phyloP scores from a whole-genome alignment of 2,113 vertebrate genomes.

The Mohoua ochrocephala region DNA sequence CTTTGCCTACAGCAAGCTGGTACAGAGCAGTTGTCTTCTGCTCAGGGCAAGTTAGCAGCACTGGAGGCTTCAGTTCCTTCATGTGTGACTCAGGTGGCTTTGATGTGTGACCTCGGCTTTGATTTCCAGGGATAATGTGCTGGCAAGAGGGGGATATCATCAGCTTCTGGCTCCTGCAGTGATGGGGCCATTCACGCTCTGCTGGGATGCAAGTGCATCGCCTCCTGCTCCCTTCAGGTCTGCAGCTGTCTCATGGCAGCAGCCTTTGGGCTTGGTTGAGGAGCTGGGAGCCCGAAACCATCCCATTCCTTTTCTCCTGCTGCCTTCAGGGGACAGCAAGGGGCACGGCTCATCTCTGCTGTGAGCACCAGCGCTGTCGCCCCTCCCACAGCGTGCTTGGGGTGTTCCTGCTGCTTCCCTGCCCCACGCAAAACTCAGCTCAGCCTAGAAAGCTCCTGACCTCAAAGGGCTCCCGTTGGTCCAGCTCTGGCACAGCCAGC shows the following conservation, averaged over 20 bases:
- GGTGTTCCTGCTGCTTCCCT: not conserved
- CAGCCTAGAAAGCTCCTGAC: not conserved
- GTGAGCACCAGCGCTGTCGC: not conserved
- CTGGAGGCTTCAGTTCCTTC: not conserved
- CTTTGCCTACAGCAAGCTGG: not conserved
- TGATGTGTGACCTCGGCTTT: not conserved
- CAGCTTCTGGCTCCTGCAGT: not conserved
- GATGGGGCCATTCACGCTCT: not conserved
- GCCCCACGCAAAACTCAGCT: not conserved
- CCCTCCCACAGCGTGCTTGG: rapidly evolving
- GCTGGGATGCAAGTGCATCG: rapidly evolving
- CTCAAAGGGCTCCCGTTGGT: not conserved
- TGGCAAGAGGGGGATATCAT: not conserved
- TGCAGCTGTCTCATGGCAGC: not conserved
- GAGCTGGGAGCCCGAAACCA: not conserved
- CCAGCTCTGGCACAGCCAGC: not conserved
- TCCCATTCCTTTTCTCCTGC: not conserved
- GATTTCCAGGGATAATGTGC: not conserved
- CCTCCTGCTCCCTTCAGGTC: not conserved
- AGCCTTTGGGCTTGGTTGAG: not conserved
- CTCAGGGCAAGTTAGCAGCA: not conserved
- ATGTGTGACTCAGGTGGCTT: not conserved
- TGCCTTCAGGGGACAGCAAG: not conserved
- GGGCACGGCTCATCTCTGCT: not conserved
- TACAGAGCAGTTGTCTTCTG: not conserved